These are phyloP conservation scores for Napeogenes sylphis DNA, from an alignment of 2,888 invertebrate genomes.

Conservation along the genomic window DNA sequence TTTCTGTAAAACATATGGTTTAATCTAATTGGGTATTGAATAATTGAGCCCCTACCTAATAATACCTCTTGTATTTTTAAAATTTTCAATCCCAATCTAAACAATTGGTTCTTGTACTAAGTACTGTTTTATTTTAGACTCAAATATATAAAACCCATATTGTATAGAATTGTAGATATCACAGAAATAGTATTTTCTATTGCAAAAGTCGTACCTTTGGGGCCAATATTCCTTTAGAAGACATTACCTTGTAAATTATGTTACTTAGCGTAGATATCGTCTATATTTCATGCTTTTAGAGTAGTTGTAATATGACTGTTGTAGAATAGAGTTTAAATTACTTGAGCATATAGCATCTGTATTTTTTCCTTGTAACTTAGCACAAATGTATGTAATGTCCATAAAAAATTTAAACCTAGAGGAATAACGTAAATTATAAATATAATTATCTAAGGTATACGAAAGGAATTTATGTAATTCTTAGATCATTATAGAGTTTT, in stretches of 20 bases:
- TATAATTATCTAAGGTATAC: too few relatives aligned
- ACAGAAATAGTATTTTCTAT: not conserved
- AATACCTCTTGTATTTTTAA: too few relatives aligned
- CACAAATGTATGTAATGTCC: not conserved
- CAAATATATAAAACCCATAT: not conserved
- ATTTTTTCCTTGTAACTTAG: not conserved
- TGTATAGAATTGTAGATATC: not conserved
- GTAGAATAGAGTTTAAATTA: not conserved
- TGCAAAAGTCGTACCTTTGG: not conserved
- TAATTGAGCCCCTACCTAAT: too few relatives aligned
- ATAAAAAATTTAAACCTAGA: too few relatives aligned
- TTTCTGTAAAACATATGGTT: too few relatives aligned
- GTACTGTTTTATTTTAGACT: not conserved
- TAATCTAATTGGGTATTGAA: too few relatives aligned
- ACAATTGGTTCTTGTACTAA: too few relatives aligned
- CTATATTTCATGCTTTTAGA: not conserved
- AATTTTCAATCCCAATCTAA: too few relatives aligned
- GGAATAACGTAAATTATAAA: too few relatives aligned
- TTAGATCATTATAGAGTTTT: too few relatives aligned
- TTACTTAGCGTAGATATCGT: not conserved
- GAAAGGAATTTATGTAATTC: too few relatives aligned
- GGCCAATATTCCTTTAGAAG: slow-evolving; percentile 6
- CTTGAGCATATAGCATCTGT: not conserved
- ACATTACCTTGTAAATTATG: not conserved
- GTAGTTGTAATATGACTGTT: not conserved